These are phyloP conservation scores for Amitus sp. DNA, from an alignment of 2,888 invertebrate species.

Conservation along the genomic window DNA sequence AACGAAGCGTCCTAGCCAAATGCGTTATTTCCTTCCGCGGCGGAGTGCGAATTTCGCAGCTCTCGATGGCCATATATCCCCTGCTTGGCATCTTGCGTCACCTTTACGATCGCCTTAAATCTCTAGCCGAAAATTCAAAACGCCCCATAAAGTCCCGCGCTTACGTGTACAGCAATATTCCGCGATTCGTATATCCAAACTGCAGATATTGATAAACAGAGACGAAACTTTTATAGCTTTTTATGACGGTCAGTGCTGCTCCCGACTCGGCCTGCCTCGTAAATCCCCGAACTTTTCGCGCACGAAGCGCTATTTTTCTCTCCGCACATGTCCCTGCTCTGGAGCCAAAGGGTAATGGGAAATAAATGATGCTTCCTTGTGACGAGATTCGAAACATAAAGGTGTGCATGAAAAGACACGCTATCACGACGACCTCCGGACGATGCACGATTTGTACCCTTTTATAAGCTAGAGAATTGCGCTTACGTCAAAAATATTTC, in stretches of 20 bases:
- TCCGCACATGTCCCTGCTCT: conserved; percentile 8
- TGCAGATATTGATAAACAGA: background rate
- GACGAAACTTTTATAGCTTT: background rate
- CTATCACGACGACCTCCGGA: conserved; percentile 35
- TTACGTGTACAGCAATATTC: too few relatives aligned
- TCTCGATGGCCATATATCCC: conserved; percentile 20
- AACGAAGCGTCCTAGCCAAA: conserved; percentile 42
- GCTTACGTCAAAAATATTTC: too few relatives aligned
- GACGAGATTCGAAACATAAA: conserved; percentile 16
- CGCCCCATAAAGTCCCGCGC: background rate
- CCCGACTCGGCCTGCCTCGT: conserved; percentile 36
- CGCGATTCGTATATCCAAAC: background rate
- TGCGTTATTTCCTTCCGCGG: conserved; percentile 42
- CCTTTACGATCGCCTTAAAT: conserved; percentile 6
- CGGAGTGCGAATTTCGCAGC: conserved; percentile 37
- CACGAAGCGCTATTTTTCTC: conserved; percentile 31
- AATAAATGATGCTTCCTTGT: conserved; percentile 40
- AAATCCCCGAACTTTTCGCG: conserved; percentile 38
- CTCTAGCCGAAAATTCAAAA: conserved; percentile 5
- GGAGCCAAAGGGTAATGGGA: conserved; percentile 33
- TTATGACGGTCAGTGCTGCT: conserved; percentile 16
- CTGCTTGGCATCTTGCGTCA: conserved; percentile 10
- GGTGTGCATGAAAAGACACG: conserved; percentile 32
- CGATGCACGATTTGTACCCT: conserved; percentile 29
- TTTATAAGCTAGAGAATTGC: too few relatives aligned